Evolutionary conservation across 1,140 invertebrate species (phyloP), one percentile per base, ranked within the genome.

Genomic region (Doryteuthis pealeii): DNA sequence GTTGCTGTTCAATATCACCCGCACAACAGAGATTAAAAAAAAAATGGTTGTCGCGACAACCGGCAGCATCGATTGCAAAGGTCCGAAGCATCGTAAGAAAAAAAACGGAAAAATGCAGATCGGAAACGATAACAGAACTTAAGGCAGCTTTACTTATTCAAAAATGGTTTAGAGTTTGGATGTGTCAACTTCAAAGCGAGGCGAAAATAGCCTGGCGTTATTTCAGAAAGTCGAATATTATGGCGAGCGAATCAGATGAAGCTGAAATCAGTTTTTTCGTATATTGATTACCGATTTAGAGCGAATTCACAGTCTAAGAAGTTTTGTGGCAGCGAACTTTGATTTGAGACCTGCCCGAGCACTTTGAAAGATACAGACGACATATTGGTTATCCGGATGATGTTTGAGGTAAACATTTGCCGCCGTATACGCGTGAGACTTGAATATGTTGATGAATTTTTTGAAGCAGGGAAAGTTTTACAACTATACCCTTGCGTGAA

Each of bases 171-270:
- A 95, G 58, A 89, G 94, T n/a, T 40, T 96, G 96, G 86, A 88
- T 94, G 83, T 95, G 95, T 3, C 88, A 94, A 40, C 92, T 96
- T n/a, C n/a, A n/a, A n/a, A n/a, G 90, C 95, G n/a, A 97, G 87
- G 92, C 95, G 5, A 88, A 32, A 87, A 94, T 78, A 89, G 94
- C 31, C 95, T 94, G 84, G 96, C 95, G 1, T 96, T 97, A 81
- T 97, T 96, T 86, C 95, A 96, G 85, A 93, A 91, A 74, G 92
- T 97, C 69, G 95, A n/a, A 97, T 97, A 97, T 86, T 93, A 94
- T 43, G 94, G 94, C 2, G 95, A 97, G 89, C 95, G 96, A 94
- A 96, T 88, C 95, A 97, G 91, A 91, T 96, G 67, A 95, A 95
- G 90, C 95, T 96, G 72, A n/a, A 67, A 28, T 31, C 18, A 22